phyloP scores from a whole-genome alignment of 2,888 invertebrate genomes.

The Tetramorium bicarinatum region DNA sequence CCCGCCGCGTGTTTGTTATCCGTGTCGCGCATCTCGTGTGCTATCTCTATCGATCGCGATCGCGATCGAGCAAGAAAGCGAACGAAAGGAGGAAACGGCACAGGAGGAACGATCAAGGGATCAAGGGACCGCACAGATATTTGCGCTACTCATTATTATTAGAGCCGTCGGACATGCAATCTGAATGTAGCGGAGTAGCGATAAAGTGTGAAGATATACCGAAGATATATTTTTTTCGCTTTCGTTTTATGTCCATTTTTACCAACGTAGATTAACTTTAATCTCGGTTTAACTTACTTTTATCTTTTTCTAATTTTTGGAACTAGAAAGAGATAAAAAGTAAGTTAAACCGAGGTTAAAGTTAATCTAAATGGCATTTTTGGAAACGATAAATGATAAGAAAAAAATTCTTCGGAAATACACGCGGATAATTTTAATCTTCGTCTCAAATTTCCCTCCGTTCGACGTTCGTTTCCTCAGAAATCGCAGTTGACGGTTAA shows the following conservation, averaged over 20 bases:
- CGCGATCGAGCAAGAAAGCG: conserved; percentile 13
- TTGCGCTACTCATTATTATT: not conserved
- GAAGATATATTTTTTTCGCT: not conserved
- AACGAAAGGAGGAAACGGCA: not conserved
- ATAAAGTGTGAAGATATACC: not conserved
- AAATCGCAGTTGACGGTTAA: not conserved
- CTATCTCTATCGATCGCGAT: conserved; percentile 49
- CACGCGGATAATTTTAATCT: not conserved
- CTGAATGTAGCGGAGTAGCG: not conserved
- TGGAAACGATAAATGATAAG: not conserved
- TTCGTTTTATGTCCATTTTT: not conserved
- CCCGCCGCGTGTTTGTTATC: conserved; percentile 37
- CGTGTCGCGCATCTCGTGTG: conserved; percentile 21
- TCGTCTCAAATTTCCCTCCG: not conserved
- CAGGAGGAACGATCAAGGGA: conserved; percentile 19
- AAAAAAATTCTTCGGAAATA: not conserved
- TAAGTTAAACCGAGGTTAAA: too few species aligned
- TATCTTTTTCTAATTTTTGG: too few species aligned
- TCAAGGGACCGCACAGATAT: conserved; percentile 27
- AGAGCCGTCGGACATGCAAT: not conserved
- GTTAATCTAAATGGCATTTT: too few species aligned
- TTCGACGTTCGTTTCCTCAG: not conserved
- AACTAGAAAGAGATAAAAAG: too few species aligned
- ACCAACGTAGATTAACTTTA: too few species aligned
- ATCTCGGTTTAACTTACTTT: too few species aligned